Evolutionary conservation across 2,797 vertebrate genomes (phyloP).

Genomic region (Phalanger gymnotis): DNA sequence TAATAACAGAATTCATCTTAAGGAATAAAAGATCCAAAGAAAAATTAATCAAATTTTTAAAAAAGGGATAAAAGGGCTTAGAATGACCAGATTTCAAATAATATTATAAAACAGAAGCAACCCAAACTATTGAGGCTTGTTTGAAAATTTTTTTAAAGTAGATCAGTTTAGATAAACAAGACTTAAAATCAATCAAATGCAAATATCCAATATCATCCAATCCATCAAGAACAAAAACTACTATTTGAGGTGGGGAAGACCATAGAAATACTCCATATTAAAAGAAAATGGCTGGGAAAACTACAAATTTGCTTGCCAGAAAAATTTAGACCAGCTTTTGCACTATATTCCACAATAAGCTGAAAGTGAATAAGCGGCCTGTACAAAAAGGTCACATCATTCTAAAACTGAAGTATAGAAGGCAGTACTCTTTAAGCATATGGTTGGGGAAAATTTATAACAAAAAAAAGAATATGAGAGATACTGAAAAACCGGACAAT

Average conservation of each 20-base stretch:
- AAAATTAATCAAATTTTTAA: not conserved
- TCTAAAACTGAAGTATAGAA: not conserved
- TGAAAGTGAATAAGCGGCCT: not conserved
- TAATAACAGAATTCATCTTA: not conserved
- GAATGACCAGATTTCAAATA: not conserved
- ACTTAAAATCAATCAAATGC: not conserved
- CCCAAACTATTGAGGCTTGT: not conserved
- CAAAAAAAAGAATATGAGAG: not conserved
- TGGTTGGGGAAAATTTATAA: not conserved
- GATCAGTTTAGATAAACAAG: not conserved
- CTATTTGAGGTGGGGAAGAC: not conserved
- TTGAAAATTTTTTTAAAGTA: not conserved
- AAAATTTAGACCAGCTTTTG: not conserved
- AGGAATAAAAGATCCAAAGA: not conserved
- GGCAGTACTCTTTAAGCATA: not conserved
- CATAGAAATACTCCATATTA: not conserved
- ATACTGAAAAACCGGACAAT: not conserved
- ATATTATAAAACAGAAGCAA: not conserved
- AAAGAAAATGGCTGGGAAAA: not conserved
- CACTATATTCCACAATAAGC: not conserved
- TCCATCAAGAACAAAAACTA: not conserved
- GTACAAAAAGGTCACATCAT: not conserved
- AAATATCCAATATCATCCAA: not conserved
- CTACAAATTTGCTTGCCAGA: not conserved
- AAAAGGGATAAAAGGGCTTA: not conserved